Evolutionary conservation across 2,113 vertebrate genomes (phyloP).

Genomic region (Ceyx cyanopectus): DNA sequence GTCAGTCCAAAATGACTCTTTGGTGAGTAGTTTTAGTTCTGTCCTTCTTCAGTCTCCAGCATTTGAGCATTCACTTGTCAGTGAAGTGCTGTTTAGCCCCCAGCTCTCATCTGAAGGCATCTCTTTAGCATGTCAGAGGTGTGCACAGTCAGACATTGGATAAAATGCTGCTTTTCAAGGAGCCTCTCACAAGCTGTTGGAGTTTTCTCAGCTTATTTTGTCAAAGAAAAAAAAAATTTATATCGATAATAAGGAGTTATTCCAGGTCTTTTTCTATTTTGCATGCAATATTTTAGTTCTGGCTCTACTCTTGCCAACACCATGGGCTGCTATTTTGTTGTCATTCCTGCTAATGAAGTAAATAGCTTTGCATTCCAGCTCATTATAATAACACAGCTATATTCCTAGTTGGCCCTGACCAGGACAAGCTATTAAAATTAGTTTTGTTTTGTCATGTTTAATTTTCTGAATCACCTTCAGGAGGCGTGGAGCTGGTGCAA

Average conservation of each 20-base stretch:
- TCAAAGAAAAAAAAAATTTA: not conserved
- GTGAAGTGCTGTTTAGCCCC: not conserved
- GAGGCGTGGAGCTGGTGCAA: not conserved
- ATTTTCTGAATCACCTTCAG: slow-evolving; percentile 40
- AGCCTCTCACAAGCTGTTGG: not conserved
- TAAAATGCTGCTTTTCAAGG: not conserved
- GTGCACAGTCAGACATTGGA: not conserved
- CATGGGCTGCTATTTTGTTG: slow-evolving; percentile 19
- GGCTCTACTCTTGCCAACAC: not conserved
- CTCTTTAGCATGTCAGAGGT: not conserved
- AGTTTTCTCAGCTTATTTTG: not conserved
- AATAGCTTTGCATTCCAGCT: not conserved
- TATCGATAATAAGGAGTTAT: not conserved
- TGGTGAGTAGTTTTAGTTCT: not conserved
- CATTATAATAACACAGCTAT: slow-evolving; percentile 9
- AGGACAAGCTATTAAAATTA: slow-evolving; percentile 40
- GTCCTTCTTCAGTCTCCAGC: not conserved
- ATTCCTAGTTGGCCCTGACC: not conserved
- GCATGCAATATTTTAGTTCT: not conserved
- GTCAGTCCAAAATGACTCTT: not conserved
- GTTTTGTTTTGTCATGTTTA: slow-evolving; percentile 41
- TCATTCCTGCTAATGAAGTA: slow-evolving; percentile 27
- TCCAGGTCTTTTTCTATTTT: slow-evolving; percentile 12
- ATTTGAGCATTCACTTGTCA: not conserved
- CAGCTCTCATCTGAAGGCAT: not conserved